Base-by-base conservation (phyloP, 2,888 invertebrate genomes). In the Polydesmus complanatus region DNA sequence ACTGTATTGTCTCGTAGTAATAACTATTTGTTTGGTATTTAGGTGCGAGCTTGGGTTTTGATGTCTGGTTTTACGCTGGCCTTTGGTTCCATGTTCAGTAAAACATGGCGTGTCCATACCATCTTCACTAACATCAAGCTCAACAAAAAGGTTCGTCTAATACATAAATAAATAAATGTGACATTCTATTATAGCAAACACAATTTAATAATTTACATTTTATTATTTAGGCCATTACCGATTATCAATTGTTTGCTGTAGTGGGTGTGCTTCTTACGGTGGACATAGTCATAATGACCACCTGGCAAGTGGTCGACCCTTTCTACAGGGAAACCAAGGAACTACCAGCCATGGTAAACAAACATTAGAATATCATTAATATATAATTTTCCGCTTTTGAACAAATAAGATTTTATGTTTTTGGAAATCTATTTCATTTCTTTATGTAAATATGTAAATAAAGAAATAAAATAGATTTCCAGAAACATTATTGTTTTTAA, bases 61-160 rank as follows among this genome's bases (percentile, higher is more conserved):
- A 93, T 95, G 86, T 86, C 96, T 2, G 97, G 97, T 0, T 98
- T 98, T 77, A 95, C 96, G 18, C 78, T 97, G 54, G 94, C 97
- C 1, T 98, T 98, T 71, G 97, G 98, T 0, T 93, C 97, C 52
- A 98, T 98, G 97, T 98, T 98, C 78, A 94, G 94, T 60, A 98
- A 98, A 78, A 98, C 97, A 0, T 98, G 97, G 97, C 79, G 98
- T 23, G 98, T 98, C 0, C 97, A 98, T 75, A 94, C 95, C 60
- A 98, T 98, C 69, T 98, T 98, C 74, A 97, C 97, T 3, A 95
- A 98, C 73, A 90, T 98, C 62, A 94, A 96, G 73, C 81, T 97
- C 54, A 97, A 98, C 75, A 96, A 96, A 75, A 97, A 97, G 81
- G 90, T 86, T 69, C 70, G 68, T 62, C 5, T 37, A n/a, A 19